phyloP scores from a whole-genome alignment of 2,797 vertebrate genomes.

The Xenopus petersii region DNA sequence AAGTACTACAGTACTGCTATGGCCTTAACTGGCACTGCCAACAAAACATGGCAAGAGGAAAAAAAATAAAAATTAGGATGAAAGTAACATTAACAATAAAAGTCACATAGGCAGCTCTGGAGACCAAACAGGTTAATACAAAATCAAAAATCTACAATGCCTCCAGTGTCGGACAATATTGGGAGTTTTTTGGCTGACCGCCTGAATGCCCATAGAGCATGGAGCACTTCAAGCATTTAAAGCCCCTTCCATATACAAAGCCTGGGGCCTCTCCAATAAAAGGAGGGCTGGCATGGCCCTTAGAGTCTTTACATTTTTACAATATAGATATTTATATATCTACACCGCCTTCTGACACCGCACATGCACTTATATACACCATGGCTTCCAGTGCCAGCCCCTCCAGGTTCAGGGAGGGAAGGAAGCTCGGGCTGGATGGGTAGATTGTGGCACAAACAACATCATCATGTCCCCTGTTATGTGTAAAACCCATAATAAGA shows the following conservation, averaged over 20 bases:
- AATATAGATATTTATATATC: conserved; percentile 41
- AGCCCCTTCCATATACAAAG: conserved; percentile 15
- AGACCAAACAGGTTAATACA: conserved; percentile 5
- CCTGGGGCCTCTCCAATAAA: conserved; percentile 20
- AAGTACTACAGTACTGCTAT: not conserved
- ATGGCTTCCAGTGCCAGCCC: conserved; percentile 39
- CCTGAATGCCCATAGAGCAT: conserved; percentile 17
- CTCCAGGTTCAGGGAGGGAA: conserved; percentile 41
- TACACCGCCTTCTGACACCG: conserved; percentile 35
- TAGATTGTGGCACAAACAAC: conserved; percentile 2
- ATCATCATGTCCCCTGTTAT: not conserved
- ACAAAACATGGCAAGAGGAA: not conserved
- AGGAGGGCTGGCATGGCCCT: conserved; percentile 11
- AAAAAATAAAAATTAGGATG: not conserved
- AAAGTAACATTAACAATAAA: conserved; percentile 1
- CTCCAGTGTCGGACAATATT: conserved; percentile 44
- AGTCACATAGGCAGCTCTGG: conserved; percentile 22
- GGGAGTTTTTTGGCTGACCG: conserved; percentile 4
- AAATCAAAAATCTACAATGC: conserved; percentile 20
- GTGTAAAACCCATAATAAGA: conserved; percentile 17
- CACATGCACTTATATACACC: conserved; percentile 47
- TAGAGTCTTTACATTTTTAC: conserved; percentile 24
- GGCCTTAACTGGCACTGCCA: not conserved
- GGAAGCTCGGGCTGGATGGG: conserved; percentile 19
- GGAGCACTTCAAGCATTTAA: not conserved